Evolutionary conservation across 2,113 vertebrate genomes (phyloP), one percentile per base, ranked within the genome.

Genomic region (Pycnonotus jocosus): DNA sequence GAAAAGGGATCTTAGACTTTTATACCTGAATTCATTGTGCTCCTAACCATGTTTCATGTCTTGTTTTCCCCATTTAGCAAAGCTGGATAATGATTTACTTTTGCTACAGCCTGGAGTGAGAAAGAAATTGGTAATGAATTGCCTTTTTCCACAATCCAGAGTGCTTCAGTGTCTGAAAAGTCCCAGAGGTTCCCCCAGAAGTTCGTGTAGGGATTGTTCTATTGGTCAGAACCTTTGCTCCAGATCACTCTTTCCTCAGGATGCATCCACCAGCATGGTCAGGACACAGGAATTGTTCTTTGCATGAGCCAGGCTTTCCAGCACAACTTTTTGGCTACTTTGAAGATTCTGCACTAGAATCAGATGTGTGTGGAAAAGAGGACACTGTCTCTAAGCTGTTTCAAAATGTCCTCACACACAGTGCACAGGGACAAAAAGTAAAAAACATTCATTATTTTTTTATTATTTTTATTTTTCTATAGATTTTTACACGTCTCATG

Each of bases 391-490:
- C 56, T 48, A 60, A 65, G 53, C 20, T 87, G 10, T 24, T 85
- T 81, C 17, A 53, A 91, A 80, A 53, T 65, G 31, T 53, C 23
- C 57, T 81, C 5, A 3, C 53, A 66, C 24, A 17, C 0, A 1
- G 19, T 60, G 40, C 40, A 64, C 21, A 8, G 61, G 18, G 50
- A 35, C 30, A 81, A 71, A 87, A 88, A n/a, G 5, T 61, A 57
- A 84, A 91, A 56, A 33, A 33, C 28, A 54, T 68, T 89, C 50
- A 40, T 71, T 76, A 48, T 56, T 87, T 24, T 54, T 86, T 81
- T 92, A 48, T 56, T 87, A 27, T 54, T 86, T 81, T 92, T 71
- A 35, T 16, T 92, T 93, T 85, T 87, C n/a, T 85, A 38, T 72
- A 53, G 65, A 74, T 89, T 89, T 87, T 93, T 45, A 44, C n/a